phyloP scores from a whole-genome alignment of 30 jellyfish, hydroid and myxozoan species.

The Hydractinia symbiolongicarpus region DNA sequence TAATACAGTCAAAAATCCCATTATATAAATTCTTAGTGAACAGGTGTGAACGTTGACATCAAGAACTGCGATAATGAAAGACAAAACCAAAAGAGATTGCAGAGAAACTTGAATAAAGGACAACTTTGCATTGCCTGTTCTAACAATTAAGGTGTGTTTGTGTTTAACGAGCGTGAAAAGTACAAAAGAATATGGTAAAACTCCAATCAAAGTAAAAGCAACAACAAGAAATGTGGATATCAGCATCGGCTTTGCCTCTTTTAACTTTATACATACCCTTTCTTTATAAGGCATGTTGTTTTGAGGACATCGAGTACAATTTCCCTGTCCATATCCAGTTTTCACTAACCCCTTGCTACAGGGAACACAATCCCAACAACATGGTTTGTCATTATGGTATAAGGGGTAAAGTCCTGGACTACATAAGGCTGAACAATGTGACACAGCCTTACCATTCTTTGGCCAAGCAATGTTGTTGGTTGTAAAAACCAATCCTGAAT shows the following conservation, averaged over 20 bases:
- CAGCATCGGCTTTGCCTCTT: too few relatives aligned
- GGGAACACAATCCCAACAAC: slow-evolving; percentile 63
- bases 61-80: slow-evolving; percentile 27
- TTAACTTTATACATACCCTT: neutral
- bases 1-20: slow-evolving; percentile 25
- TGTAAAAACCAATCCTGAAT: neutral
- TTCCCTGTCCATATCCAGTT: neutral
- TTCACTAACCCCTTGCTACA: slow-evolving; percentile 35
- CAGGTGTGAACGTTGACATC: slow-evolving; percentile 25
- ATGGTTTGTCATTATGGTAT: slow-evolving; percentile 22
- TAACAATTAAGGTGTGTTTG: slow-evolving; percentile 54
- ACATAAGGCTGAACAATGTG: slow-evolving; percentile 44
- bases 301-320: slow-evolving; percentile 36
- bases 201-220: slow-evolving; percentile 13
- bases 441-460: neutral
- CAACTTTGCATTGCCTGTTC: slow-evolving; percentile 53
- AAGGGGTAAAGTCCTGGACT: slow-evolving; percentile 42
- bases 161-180: slow-evolving; percentile 29
- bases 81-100: slow-evolving; percentile 27
- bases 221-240: neutral
- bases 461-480: neutral
- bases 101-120: slow-evolving; percentile 34
- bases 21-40: slow-evolving; percentile 23
- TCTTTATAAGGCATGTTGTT: slow-evolving; percentile 38
- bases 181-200: slow-evolving; percentile 22